Evolutionary conservation across 2,888 invertebrate genomes (phyloP), one percentile per base, ranked within the genome.

Genomic region (Cremastinae sp.): DNA sequence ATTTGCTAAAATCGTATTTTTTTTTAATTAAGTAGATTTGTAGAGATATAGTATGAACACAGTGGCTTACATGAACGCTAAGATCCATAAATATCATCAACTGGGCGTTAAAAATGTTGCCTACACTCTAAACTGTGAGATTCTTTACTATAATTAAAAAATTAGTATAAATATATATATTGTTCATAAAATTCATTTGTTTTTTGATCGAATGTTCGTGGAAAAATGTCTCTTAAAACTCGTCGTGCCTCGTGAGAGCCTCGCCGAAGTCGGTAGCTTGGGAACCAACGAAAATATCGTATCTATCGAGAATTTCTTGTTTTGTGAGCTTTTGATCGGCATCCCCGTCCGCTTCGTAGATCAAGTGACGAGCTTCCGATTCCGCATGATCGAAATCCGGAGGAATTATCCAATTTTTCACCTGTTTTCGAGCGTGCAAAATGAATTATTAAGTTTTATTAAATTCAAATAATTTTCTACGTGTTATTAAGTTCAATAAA

Each of bases 211-310:
- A 64, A 49, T 9, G 22, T 5, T 64, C 38, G 7, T 64, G 36
- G 20, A 47, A 73, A 77, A 61, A 38, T 22, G 28, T 43, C 10
- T 12, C 41, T 91, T 94, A 98, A 91, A 98, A 98, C 90, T 98
- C 98, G 87, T 99, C 99, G 86, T 99, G 99, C 82, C 97, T 93
- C 0, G 95, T 94, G 12, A 99, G 91, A 4, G 98, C 98, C 89
- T 99, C 98, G 0, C 99, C 99, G 89, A 98, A 99, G 91, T 99
- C 99, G 0, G 99, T 99, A 0, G 98, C 99, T 90, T 99, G 99
- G 0, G 98, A 98, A 41, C 99, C 99, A 2, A 99, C 99, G 90
- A 99, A 99, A 8, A 98, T 91, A 90, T 99, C 99, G 89, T 98
- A 98, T 88, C 99, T 98, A 68, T 95, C 94, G 20, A 99, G 90